phyloP scores from a whole-genome alignment of 1,140 invertebrate species.

The Nasonia vitripennis region DNA sequence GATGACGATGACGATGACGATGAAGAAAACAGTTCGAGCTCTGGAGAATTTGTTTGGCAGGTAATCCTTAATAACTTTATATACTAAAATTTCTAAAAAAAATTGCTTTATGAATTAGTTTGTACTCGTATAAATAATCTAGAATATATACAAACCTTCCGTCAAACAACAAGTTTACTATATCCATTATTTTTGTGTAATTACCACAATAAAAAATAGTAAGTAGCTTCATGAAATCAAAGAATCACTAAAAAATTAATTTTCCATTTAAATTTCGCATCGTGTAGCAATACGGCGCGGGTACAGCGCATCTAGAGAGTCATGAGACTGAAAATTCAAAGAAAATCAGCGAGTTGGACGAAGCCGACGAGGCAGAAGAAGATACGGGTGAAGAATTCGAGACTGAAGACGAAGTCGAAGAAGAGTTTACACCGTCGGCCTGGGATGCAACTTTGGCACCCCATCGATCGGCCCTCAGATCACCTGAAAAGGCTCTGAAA shows the following conservation, averaged over 20 bases:
- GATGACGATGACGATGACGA: constrained; percentile 60
- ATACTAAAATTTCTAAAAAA: too few species aligned
- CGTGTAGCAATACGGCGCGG: constrained; percentile 64
- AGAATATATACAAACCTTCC: too few species aligned
- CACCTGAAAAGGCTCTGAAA: constrained; percentile 74
- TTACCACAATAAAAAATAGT: too few species aligned
- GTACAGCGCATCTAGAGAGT: constrained; percentile 60
- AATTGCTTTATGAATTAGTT: too few species aligned
- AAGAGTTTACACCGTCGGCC: constrained; percentile 77
- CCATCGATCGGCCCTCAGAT: constrained; percentile 75
- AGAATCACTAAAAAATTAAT: background rate
- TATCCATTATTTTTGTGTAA: too few species aligned
- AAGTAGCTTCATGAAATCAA: background rate
- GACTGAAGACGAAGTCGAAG: constrained; percentile 69
- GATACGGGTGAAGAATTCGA: constrained; percentile 62
- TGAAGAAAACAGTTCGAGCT: constrained; percentile 77
- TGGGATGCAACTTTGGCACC: constrained; percentile 78
- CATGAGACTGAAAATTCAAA: constrained; percentile 53
- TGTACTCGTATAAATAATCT: too few species aligned
- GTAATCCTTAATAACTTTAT: constrained; percentile 69
- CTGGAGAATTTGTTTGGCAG: constrained; percentile 87
- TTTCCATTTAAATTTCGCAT: background rate
- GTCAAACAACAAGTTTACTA: too few species aligned
- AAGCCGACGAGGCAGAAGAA: constrained; percentile 64
- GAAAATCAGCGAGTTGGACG: constrained; percentile 54